These are phyloP conservation scores for Plodia interpunctella DNA, from an alignment of 1,140 invertebrate genomes.

Conservation along the genomic window DNA sequence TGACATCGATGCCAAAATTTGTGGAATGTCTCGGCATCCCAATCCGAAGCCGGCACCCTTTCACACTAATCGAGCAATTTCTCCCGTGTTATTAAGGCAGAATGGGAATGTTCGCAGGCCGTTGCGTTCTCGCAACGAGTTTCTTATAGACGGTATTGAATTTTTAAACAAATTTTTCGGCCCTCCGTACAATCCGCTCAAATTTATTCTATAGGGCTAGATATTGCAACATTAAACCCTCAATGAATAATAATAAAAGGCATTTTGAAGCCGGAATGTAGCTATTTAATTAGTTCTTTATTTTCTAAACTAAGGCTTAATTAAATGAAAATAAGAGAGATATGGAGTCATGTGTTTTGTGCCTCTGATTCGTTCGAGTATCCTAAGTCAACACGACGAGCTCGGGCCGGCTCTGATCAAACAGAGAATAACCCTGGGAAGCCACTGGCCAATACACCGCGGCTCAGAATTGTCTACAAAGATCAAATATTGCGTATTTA, in stretches of 20 bases:
- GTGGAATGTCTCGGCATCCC: constrained; percentile 33
- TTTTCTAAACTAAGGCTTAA: not conserved
- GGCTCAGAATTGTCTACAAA: not conserved
- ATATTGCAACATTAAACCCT: constrained; percentile 55
- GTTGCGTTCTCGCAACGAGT: constrained; percentile 64
- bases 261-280: not conserved
- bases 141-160: constrained; percentile 65
- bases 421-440: not conserved
- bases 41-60: constrained; percentile 50
- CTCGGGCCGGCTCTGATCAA: not conserved
- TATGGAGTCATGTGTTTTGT: not conserved
- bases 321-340: not conserved
- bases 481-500: not conserved
- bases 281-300: not conserved
- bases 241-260: constrained; percentile 36
- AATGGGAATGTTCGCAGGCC: constrained; percentile 67
- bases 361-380: not conserved
- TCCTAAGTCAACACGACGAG: not conserved
- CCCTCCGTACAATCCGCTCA: constrained; percentile 36
- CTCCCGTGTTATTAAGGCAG: constrained; percentile 69
- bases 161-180: constrained; percentile 69
- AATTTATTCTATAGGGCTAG: constrained; percentile 63
- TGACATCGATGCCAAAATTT: not conserved
- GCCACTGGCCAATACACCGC: not conserved
- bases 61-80: constrained; percentile 70